Conservation (phyloP, 2,797 vertebrate genomes). For the Clamator glandarius region DNA sequence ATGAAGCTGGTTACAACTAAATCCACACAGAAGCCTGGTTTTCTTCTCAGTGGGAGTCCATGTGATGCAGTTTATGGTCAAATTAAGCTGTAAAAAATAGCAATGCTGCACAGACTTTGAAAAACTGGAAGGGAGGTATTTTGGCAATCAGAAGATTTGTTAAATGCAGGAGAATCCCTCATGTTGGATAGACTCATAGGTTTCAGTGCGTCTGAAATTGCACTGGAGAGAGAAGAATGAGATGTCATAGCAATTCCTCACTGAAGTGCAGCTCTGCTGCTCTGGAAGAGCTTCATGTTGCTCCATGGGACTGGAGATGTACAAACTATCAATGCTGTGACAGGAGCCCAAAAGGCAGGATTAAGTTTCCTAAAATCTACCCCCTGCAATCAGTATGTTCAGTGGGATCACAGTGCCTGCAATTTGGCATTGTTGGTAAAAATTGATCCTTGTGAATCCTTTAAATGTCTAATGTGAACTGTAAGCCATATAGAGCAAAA, state of each 20-base stretch:
- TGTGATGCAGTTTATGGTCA: neutral
- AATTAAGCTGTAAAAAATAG: neutral
- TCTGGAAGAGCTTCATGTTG: too few relatives aligned
- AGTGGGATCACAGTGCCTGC: neutral
- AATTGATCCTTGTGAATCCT: neutral
- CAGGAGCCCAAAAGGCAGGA: neutral
- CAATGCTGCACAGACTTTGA: neutral
- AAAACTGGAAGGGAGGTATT: neutral
- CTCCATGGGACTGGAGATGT: too few relatives aligned
- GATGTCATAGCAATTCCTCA: too few relatives aligned
- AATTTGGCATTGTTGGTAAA: neutral
- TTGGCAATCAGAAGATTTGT: too few relatives aligned
- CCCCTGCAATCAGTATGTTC: neutral
- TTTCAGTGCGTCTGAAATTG: neutral
- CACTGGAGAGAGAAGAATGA: too few relatives aligned
- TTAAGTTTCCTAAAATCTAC: neutral
- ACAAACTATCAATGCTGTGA: too few relatives aligned
- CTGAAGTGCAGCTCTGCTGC: too few relatives aligned
- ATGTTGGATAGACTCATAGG: neutral
- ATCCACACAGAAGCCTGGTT: neutral
- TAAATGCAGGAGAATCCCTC: neutral
- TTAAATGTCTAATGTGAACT: neutral
- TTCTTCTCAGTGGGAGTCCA: neutral
- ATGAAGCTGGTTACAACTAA: neutral
- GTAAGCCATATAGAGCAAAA: neutral